Evolutionary conservation across 2,113 vertebrate species (phyloP), one percentile per base, ranked within the genome.

Genomic region (Periophthalmus modestus): DNA sequence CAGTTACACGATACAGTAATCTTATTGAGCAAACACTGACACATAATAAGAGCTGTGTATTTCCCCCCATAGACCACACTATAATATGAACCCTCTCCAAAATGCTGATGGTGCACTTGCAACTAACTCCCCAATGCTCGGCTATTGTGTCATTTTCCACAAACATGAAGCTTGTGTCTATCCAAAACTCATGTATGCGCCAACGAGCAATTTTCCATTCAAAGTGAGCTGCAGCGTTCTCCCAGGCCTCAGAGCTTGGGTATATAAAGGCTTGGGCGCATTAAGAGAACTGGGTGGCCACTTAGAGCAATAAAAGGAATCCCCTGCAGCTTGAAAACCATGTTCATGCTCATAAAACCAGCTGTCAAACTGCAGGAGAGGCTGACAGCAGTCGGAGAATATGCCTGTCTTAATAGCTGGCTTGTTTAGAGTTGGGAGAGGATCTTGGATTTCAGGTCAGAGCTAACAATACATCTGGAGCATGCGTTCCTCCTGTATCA

Each of bases 301-400:
- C 62, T 65, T 65, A 65, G 33, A 19, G 62, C 62, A 65, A 65
- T 65, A 65, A 65, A 65, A 65, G 34, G 62, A 65, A 65, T 65
- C 62, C 62, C 62, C 62, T 36, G 62, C 62, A 65, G 62, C 62
- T 65, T 39, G 9, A n/a, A 65, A 65, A 65, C 16, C 62, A 43
- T 65, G 34, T 43, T 34, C 62, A 21, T 43, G 33, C 62, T 39
- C 39, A 65, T 65, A 65, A 65, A 65, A 65, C 34, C 39, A 65
- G 43, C 34, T 65, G 62, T 65, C 34, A 65, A 36, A 43, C 18
- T 65, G 34, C 34, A 7, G 34, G 62, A 65, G 62, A n/a, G 62
- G 10, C 52, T 36, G 15, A 39, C 33, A 65, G 9, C 34, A 39
- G 34, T 7, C 0, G 10, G 18, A 65, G 34, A n/a, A 65, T 21